phyloP scores from a whole-genome alignment of 2,888 invertebrate species.

The Clusia tigrina region DNA sequence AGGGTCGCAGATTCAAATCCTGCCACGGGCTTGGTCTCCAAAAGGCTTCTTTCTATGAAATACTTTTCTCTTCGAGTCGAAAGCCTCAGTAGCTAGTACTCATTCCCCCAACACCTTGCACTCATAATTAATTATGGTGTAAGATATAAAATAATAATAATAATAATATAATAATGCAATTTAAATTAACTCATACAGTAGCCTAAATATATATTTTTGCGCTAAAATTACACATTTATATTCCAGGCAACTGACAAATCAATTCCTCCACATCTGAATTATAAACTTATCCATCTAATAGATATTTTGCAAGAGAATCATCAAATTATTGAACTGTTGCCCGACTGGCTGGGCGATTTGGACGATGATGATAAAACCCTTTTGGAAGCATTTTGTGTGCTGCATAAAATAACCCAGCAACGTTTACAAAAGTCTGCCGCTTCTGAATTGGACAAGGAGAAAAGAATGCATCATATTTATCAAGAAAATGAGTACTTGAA shows the following conservation, averaged over 20 bases:
- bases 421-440: conserved; percentile 40
- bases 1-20: too few relatives aligned
- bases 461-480: conserved; percentile 40
- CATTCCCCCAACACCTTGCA: too few relatives aligned
- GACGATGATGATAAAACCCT: conserved; percentile 31
- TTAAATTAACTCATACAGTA: too few relatives aligned
- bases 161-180: too few relatives aligned
- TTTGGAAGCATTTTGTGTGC: conserved; percentile 34
- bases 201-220: too few relatives aligned
- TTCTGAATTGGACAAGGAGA: conserved; percentile 40
- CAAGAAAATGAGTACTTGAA: conserved; percentile 41
- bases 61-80: too few relatives aligned
- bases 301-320: conserved; percentile 37
- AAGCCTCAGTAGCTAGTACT: too few relatives aligned
- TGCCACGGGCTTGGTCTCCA: too few relatives aligned
- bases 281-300: conserved; percentile 35
- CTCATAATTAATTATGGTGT: too few relatives aligned
- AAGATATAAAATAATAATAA: too few relatives aligned
- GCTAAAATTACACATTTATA: background rate
- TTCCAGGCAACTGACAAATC: background rate
- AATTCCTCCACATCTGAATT: conserved; percentile 21
- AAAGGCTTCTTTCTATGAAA: too few relatives aligned
- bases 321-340: conserved; percentile 31
- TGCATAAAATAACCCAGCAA: conserved; percentile 36
- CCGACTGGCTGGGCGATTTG: conserved; percentile 32